Percentiles rank a stretch among this genome's conserved stretches.
phyloP scores from a whole-genome alignment of 2,888 invertebrate species.

The Athetis lepigone region DNA sequence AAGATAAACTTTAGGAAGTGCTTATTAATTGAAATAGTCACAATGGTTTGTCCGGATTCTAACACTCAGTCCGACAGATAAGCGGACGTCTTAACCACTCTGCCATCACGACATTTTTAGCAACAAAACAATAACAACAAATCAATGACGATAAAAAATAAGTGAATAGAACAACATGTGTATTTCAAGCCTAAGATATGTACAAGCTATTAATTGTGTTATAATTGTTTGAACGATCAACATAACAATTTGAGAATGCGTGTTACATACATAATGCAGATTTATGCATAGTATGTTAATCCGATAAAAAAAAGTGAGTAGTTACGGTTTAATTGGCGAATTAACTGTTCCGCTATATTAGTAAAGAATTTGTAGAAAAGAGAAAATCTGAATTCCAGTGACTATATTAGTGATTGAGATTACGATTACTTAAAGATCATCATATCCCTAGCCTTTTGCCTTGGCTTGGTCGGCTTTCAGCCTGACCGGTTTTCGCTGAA shows the following conservation, averaged over 20 bases:
- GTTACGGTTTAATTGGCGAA: slow-evolving; percentile 23
- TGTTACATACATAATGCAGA: slow-evolving; percentile 23
- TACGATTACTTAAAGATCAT: not conserved
- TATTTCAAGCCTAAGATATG: not conserved
- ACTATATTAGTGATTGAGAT: not conserved
- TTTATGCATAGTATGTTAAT: slow-evolving; percentile 41
- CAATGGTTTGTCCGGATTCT: too few relatives aligned
- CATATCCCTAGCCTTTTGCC: too few relatives aligned
- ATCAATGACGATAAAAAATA: too few relatives aligned
- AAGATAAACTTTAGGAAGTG: too few relatives aligned
- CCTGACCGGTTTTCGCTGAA: too few relatives aligned
- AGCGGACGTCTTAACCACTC: too few relatives aligned
- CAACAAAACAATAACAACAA: too few relatives aligned
- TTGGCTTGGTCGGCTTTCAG: too few relatives aligned
- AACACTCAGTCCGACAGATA: too few relatives aligned
- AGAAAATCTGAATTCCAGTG: slow-evolving; percentile 2
- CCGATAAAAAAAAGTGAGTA: slow-evolving; percentile 18
- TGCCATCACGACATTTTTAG: too few relatives aligned
- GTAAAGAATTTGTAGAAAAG: slow-evolving; percentile 25
- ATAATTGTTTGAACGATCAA: slow-evolving; percentile 36
- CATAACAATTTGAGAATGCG: slow-evolving; percentile 37
- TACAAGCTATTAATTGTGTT: slow-evolving; percentile 2
- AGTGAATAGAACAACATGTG: not conserved
- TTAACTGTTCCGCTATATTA: slow-evolving; percentile 35
- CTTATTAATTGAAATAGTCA: too few relatives aligned